Evolutionary conservation across 2,797 vertebrate species (phyloP), one percentile per base, ranked within the genome.

Genomic region (Gila robusta): DNA sequence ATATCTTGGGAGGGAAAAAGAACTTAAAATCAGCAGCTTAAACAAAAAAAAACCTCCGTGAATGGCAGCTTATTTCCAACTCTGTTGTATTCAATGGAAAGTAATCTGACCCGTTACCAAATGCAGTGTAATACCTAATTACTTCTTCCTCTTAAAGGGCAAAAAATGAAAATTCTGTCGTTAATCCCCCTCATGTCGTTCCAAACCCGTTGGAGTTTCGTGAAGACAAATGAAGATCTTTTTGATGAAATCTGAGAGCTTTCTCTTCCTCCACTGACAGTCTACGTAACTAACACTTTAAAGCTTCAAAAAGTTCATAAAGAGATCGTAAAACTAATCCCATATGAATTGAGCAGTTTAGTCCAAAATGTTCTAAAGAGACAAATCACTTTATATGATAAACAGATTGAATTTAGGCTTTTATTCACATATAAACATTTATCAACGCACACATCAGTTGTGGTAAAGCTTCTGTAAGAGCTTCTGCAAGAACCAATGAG

Each of bases 1-100:
- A 98, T 91, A 99, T 98, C 98, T 99, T 88, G 66, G 71, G 80
- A 84, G 19, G 17, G 17, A 28, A 37, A 8, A 16, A 62, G 14
- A 37, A 8, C 2, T 23, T 62, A 76, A 28, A 81, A 62, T 52
- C n/a, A 23, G n/a, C 52, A 44, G 1, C 19, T 28, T 59, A 41
- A 82, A 41, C 10, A 47, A 44, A 76, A 76, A 76, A 32, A 64
- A 23, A 39, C 19, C 12, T 74, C 44, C 9, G 23, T 69, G 17
- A 69, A 41, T 28, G 35, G 35, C 28, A 76, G 41, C 10, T 23
- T 54, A 84, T 78, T 84, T 70, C 14, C 6, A 28, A 44, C 16
- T 37, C 12, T 35, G 11, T 32, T 80, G 37, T 44, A 79, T 67
- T 67, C 39, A 12, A 16, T 16, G 62, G 41, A 80, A 67, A 80